These are phyloP conservation scores for Teleopsis dalmanni DNA, from an alignment of 1,140 invertebrate species.

Conservation along the genomic window DNA sequence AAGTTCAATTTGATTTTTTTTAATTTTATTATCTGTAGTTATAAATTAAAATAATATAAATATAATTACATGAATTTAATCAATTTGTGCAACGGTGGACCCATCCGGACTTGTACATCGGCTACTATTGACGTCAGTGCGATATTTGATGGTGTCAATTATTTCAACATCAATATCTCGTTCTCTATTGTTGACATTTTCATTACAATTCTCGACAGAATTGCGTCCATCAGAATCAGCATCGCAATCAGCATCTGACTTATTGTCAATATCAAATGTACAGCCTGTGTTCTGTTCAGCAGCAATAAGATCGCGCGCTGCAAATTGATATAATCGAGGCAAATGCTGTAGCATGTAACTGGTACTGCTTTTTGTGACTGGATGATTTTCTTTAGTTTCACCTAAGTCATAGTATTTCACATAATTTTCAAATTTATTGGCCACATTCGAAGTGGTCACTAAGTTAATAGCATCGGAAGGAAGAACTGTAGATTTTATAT, in stretches of 20 bases:
- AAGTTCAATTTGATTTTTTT: too few species aligned
- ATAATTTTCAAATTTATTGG: conserved; percentile 38
- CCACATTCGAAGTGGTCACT: conserved; percentile 1
- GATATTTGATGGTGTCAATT: conserved; percentile 41
- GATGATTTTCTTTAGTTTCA: conserved; percentile 40
- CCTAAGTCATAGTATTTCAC: conserved; percentile 40
- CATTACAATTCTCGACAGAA: conserved; percentile 22
- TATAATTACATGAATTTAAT: too few species aligned
- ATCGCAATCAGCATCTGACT: conserved; percentile 24
- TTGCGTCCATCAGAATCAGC: conserved; percentile 29
- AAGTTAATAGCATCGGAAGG: conserved; percentile 12
- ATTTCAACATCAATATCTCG: conserved; percentile 42
- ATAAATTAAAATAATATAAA: too few species aligned
- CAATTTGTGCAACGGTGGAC: conserved; percentile 36
- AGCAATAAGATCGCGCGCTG: conserved; percentile 19
- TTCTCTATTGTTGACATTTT: conserved; percentile 22
- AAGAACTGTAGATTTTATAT: conserved; percentile 18
- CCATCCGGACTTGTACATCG: conserved; percentile 40
- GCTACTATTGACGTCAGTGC: conserved; percentile 36
- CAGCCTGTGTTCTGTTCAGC: not conserved
- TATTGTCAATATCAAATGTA: conserved; percentile 25
- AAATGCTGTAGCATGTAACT: conserved; percentile 52
- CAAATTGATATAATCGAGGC: conserved; percentile 47
- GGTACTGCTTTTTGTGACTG: conserved; percentile 42
- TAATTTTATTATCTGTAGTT: too few species aligned